Conservation (phyloP, 2,797 vertebrate species). For the Parauchenoglanis punctatus region DNA sequence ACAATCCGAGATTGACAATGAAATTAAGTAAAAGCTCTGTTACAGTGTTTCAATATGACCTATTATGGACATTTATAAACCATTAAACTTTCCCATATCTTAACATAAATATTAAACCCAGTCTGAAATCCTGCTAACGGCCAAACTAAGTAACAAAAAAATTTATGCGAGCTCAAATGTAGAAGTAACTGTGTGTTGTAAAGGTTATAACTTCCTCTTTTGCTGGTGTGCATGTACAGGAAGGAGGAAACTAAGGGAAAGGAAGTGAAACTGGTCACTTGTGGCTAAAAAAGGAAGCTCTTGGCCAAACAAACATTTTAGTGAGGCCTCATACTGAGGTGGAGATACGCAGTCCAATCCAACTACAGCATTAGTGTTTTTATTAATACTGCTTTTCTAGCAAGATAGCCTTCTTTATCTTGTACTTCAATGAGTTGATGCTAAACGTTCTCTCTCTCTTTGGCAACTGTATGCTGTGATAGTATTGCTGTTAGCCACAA, state of each 20-base stretch:
- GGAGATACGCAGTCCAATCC: too few relatives aligned
- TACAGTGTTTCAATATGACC: neutral
- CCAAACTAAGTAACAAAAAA: neutral
- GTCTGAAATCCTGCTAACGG: neutral
- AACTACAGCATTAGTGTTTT: neutral
- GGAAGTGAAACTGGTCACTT: conserved; percentile 54
- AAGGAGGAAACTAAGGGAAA: conserved; percentile 48
- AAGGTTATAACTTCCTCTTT: conserved; percentile 48
- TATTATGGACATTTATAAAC: neutral
- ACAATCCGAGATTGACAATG: neutral
- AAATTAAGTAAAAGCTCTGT: too few relatives aligned
- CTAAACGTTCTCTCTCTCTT: neutral
- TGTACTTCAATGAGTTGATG: neutral
- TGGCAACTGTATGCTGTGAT: neutral
- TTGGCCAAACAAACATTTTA: neutral
- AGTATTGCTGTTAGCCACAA: too few relatives aligned
- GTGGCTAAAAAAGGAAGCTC: conserved; percentile 18
- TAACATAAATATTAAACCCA: neutral
- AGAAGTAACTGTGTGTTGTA: neutral
- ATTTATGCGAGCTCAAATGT: neutral
- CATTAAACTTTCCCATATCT: too few relatives aligned
- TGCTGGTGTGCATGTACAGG: conserved; percentile 8
- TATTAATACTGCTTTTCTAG: neutral
- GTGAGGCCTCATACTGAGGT: neutral
- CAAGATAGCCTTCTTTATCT: neutral